Conservation (phyloP, 2,888 invertebrate species). For the Saturnia japonica region DNA sequence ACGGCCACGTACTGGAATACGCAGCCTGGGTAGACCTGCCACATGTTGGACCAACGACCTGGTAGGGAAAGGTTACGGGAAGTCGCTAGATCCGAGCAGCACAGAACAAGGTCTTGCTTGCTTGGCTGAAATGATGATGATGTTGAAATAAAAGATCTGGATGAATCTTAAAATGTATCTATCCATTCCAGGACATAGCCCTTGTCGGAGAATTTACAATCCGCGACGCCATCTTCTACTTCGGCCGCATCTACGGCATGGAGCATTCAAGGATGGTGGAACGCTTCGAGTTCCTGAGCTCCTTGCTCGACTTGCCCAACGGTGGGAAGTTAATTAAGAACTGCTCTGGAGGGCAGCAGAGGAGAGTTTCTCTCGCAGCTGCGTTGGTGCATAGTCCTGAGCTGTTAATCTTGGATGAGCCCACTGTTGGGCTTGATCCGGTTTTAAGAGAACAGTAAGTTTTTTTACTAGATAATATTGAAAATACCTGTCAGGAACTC, state of each 20-base stretch:
- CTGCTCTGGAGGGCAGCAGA: constrained; percentile 94
- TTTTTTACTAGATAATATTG: neutral
- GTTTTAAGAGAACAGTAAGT: constrained; percentile 89
- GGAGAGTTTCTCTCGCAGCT: constrained; percentile 93
- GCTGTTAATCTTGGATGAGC: constrained; percentile 94
- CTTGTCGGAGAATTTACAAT: constrained; percentile 90
- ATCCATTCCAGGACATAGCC: constrained; percentile 85
- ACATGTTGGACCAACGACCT: too few relatives aligned
- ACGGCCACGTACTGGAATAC: too few relatives aligned
- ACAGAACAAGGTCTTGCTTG: too few relatives aligned
- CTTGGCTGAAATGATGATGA: too few relatives aligned
- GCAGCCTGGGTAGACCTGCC: too few relatives aligned
- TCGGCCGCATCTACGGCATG: constrained; percentile 93
- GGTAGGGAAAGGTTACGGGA: too few relatives aligned
- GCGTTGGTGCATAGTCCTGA: constrained; percentile 94
- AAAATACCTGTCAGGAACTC: too few relatives aligned
- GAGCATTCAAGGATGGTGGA: constrained; percentile 83
- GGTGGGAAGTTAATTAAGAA: constrained; percentile 84
- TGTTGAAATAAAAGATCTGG: neutral
- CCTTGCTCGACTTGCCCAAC: constrained; percentile 89
- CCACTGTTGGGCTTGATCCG: constrained; percentile 97
- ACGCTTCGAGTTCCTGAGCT: constrained; percentile 85
- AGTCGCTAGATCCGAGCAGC: too few relatives aligned
- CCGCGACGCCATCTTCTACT: constrained; percentile 91
- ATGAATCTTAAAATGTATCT: neutral